Percentiles rank a stretch among this genome's conserved stretches.
Conservation (phyloP, 2,888 invertebrate species). For the Drosophila testacea region DNA sequence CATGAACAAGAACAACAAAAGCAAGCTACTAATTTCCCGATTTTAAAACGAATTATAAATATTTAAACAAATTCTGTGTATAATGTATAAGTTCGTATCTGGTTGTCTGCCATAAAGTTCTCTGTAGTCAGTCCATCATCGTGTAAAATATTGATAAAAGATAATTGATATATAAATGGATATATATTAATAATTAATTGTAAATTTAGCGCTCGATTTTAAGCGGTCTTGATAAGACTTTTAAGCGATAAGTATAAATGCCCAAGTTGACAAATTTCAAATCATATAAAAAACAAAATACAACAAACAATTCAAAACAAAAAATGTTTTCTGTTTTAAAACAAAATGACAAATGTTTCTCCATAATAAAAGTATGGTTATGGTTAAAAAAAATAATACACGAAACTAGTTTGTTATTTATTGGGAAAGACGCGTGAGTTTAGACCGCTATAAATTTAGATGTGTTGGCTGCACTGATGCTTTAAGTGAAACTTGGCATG, state of each 20-base stretch:
- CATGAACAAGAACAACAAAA: constrained; percentile 2
- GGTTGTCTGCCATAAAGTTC: constrained; percentile 71
- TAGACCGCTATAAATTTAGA: not conserved
- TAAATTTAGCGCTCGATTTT: constrained; percentile 79
- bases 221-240: constrained; percentile 82
- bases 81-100: constrained; percentile 65
- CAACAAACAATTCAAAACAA: constrained; percentile 20
- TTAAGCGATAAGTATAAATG: constrained; percentile 67
- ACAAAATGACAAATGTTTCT: constrained; percentile 73
- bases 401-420: constrained; percentile 1
- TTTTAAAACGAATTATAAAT: constrained; percentile 23
- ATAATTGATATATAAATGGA: constrained; percentile 37
- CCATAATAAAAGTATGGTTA: constrained; percentile 78
- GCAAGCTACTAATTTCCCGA: constrained; percentile 8
- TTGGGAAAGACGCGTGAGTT: not conserved
- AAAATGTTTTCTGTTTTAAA: constrained; percentile 69
- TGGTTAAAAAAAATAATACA: constrained; percentile 66
- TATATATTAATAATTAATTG: constrained; percentile 60
- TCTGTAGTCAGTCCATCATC: constrained; percentile 80
- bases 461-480: not conserved
- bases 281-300: constrained; percentile 49
- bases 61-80: constrained; percentile 64
- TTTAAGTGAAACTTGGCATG: not conserved
- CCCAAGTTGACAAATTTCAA: constrained; percentile 70
- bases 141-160: constrained; percentile 72